Evolutionary conservation across 2,113 vertebrate species (phyloP), one percentile per base, ranked within the genome.

Genomic region (Oxyruncus cristatus): DNA sequence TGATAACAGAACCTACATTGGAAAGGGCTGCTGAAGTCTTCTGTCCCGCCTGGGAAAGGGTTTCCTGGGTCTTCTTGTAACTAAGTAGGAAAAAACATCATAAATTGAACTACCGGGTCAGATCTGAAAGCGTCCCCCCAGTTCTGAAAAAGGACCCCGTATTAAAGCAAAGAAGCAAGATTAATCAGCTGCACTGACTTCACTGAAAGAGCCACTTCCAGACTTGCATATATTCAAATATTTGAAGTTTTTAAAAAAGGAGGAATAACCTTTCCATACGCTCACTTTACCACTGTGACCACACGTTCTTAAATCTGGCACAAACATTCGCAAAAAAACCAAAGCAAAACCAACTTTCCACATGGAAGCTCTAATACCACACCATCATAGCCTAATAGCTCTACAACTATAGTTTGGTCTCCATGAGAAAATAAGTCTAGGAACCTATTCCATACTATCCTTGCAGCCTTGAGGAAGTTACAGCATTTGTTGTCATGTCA

Each of bases 61-160:
- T 99, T 98, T 99, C 99, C 97, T 99, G 99, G 91, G 99, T 99
- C 98, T 99, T 99, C 98, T 99, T 99, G 53, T 99, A 99, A 91
- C 99, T 99, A 80, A 52, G 53, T 7, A 47, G 73, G 27, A 94
- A 84, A 44, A 71, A 78, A 35, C 24, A 16, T 20, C n/a, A 37
- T 8, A 68, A 30, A 42, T 14, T 67, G 62, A 61, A 63, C 35
- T 21, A 37, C 49, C 0, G 8, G 21, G 8, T 18, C 58, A 15
- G 11, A 58, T 33, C 20, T 37, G 37, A 77, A 72, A 55, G 42
- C 11, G 62, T 1, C 7, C 46, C 33, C 33, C 14, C 2, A 10
- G 14, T 37, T 65, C 47, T 50, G 49, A 11, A 56, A 77, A 35
- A 65, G 33, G 74, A 74, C 2, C 9, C 46, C 52, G 7, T 16